Percentiles rank a stretch among this genome's conserved stretches.
Evolutionary conservation across 2,888 invertebrate species (phyloP).

Genomic region (Drosophila austrosaltans): DNA sequence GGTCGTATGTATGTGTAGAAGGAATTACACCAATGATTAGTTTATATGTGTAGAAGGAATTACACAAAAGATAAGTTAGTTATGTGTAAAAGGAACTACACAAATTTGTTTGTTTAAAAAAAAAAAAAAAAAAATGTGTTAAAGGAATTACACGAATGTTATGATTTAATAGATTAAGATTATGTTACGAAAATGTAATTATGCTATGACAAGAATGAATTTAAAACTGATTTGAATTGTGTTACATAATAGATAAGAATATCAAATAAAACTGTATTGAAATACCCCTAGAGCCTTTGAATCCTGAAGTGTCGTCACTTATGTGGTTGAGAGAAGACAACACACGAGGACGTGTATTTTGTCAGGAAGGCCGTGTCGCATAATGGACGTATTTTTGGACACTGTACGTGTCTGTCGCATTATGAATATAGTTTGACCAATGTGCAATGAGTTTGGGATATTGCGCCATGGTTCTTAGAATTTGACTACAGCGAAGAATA

Average conservation of each 20-base stretch:
- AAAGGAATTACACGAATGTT: background rate
- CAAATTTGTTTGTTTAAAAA: constrained; percentile 3
- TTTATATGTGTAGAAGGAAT: background rate
- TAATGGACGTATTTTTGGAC: too few species aligned
- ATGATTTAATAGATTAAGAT: background rate
- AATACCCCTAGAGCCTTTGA: background rate
- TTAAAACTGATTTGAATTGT: background rate
- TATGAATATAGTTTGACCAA: too few species aligned
- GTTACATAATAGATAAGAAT: background rate
- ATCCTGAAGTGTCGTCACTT: background rate
- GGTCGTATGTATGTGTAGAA: too few species aligned
- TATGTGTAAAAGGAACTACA: background rate
- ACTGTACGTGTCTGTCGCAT: too few species aligned
- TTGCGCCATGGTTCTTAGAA: too few species aligned
- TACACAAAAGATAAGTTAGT: background rate
- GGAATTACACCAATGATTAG: too few species aligned
- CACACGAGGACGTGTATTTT: too few species aligned
- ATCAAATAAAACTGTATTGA: background rate
- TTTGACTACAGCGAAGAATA: too few species aligned
- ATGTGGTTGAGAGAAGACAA: background rate
- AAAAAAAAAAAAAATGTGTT: background rate
- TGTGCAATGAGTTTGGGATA: too few species aligned
- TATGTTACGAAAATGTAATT: background rate
- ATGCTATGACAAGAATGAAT: too few species aligned
- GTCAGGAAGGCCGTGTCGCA: too few species aligned